Base-by-base conservation (phyloP, 2,797 vertebrate species). In the Lacerta viridis region DNA sequence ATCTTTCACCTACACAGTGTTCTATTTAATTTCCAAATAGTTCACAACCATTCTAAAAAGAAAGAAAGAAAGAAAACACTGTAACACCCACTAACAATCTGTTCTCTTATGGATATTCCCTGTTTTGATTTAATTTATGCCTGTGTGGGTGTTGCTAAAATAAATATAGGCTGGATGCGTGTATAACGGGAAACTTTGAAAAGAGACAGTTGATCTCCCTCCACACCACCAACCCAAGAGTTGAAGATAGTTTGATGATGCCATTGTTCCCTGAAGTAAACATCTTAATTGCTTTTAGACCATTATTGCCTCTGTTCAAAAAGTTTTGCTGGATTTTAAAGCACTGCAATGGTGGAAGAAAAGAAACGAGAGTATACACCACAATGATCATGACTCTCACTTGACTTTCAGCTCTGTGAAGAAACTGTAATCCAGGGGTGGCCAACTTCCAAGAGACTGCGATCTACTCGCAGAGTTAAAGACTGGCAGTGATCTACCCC, bases 11-110 rank as follows among this genome's bases (percentile, higher is more conserved):
- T 89, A 76, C 46, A 55, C 71, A 69, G 27, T n/a, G 3, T 59
- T 59, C 15, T 43, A 43, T 86, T 68, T 76, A 46, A 81, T 89
- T 85, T 81, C 83, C 76, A 85, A 69, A 43, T 33, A 69, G 81
- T 86, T 81, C 43, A 76, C 72, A 76, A 55, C 25, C 29, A 41
- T 39, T 68, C 61, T 68, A 76, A 59, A 68, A 55, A 85, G 86
- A 89, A 86, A 50, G 10, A 50, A 50, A 33, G 33, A 33, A 50
- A 50, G 50, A 85, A 59, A 66, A 69, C 25, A 80, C 1, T 85
- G 41, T 74, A 55, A 18, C 41, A 25, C 88, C 79, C 17, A 18
- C n/a, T 20, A 89, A 36, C 33, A 77, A 86, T 86, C 72, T 82
- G 88, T 66, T 82, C 46, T 74, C 20, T 66, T 46, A 66, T 46